Percentiles rank a stretch among this genome's conserved stretches.
Evolutionary conservation across 1,140 invertebrate genomes (phyloP).

Genomic region (Eriocheir sinensis): DNA sequence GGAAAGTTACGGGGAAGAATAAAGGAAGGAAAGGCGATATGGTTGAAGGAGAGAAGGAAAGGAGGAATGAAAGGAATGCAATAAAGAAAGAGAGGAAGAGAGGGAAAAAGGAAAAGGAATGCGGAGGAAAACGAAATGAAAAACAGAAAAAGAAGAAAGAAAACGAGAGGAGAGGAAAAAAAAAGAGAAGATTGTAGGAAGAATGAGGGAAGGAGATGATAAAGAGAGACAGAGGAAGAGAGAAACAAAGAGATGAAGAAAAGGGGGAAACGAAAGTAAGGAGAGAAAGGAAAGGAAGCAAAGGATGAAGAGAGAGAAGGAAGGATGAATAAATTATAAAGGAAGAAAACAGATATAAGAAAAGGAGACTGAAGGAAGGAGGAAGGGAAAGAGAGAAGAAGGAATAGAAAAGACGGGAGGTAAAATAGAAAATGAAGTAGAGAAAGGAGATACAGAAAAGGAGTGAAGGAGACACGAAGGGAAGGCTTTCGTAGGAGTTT

Average conservation of each 20-base stretch:
- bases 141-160: not conserved
- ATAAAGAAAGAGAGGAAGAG: not conserved
- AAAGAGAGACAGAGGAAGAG: not conserved
- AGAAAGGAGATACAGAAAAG: too few relatives aligned
- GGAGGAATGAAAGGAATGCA: not conserved
- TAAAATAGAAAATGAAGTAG: too few relatives aligned
- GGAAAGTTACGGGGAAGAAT: too few relatives aligned
- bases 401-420: not conserved
- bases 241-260: not conserved
- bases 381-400: not conserved
- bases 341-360: not conserved
- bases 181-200: constrained; percentile 12
- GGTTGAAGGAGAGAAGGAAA: not conserved
- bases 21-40: not conserved
- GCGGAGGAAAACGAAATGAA: constrained; percentile 7
- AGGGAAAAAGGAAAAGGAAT: not conserved
- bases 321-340: constrained; percentile 9
- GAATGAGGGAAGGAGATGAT: constrained; percentile 8
- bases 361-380: not conserved
- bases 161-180: constrained; percentile 16
- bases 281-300: not conserved
- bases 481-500: too few relatives aligned
- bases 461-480: too few relatives aligned
- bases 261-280: not conserved
- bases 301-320: not conserved